Conservation (phyloP, 2,797 vertebrate species). For the Aythya fuligula region DNA sequence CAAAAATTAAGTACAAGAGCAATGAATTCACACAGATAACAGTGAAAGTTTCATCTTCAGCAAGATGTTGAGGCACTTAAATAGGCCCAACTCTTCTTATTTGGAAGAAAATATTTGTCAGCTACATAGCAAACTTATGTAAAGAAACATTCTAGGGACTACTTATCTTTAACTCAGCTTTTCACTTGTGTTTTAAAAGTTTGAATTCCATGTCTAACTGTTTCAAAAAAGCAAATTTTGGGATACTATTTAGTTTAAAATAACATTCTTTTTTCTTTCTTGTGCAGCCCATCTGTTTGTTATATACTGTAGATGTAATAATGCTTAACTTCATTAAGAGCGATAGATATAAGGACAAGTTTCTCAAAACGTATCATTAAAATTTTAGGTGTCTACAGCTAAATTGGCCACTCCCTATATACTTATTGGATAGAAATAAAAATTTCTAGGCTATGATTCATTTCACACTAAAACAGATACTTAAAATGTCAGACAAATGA, state of each 20-base stretch:
- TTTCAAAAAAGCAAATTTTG: not conserved
- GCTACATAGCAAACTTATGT: fast-evolving
- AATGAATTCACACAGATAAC: not conserved
- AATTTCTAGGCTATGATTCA: not conserved
- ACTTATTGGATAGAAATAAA: not conserved
- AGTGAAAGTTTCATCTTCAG: not conserved
- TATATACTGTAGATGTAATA: not conserved
- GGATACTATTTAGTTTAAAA: not conserved
- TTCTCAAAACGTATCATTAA: not conserved
- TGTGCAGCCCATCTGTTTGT: not conserved
- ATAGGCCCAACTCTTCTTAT: not conserved
- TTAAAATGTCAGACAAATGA: not conserved
- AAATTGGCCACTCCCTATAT: not conserved
- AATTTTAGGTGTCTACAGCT: not conserved
- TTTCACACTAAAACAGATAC: not conserved
- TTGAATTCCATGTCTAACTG: not conserved
- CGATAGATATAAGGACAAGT: not conserved
- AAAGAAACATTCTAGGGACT: not conserved
- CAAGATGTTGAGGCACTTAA: not conserved
- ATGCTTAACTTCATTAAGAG: not conserved
- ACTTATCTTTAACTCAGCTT: not conserved
- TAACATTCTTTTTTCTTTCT: not conserved
- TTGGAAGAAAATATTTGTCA: not conserved
- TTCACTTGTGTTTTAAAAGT: not conserved
- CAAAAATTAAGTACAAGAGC: not conserved